These are phyloP conservation scores for Telmatochromis sp. DNA, from an alignment of 2,113 vertebrate genomes.

Conservation along the genomic window DNA sequence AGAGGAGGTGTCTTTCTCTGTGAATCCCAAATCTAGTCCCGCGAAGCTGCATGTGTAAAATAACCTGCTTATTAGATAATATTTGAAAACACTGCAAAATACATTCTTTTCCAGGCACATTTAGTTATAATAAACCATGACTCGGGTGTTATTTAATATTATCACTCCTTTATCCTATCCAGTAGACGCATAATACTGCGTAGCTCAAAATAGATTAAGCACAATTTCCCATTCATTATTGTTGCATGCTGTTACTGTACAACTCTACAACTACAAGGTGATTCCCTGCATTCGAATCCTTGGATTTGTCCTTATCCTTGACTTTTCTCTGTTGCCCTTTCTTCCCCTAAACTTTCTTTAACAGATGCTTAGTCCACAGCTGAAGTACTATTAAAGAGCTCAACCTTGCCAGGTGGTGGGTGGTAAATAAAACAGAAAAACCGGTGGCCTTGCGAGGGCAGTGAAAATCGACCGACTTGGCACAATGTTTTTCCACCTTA, in stretches of 20 bases:
- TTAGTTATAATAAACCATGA: not conserved
- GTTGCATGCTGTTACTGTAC: not conserved
- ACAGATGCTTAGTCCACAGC: slow-evolving; percentile 13
- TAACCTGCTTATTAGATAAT: not conserved
- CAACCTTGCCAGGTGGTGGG: slow-evolving; percentile 16
- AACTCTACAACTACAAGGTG: not conserved
- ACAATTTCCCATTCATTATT: not conserved
- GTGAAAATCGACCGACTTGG: slow-evolving; percentile 52
- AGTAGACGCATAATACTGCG: not conserved
- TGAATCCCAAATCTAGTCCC: not conserved
- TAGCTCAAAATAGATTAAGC: not conserved
- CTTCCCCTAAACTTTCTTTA: not conserved
- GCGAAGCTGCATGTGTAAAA: not conserved
- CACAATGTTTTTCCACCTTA: slow-evolving; percentile 6
- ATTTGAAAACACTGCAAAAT: not conserved
- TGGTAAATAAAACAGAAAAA: slow-evolving; percentile 52
- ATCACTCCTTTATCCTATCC: not conserved
- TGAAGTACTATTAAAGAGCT: slow-evolving; percentile 17
- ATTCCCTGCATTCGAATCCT: not conserved
- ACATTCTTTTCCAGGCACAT: not conserved
- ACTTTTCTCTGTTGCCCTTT: not conserved
- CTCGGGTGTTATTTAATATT: not conserved
- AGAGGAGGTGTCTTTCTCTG: not conserved
- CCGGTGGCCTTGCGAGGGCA: slow-evolving; percentile 31
- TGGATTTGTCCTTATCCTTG: not conserved